These are phyloP conservation scores for Ectropis crepuscularia DNA, from an alignment of 2,888 invertebrate genomes.

Conservation along the genomic window DNA sequence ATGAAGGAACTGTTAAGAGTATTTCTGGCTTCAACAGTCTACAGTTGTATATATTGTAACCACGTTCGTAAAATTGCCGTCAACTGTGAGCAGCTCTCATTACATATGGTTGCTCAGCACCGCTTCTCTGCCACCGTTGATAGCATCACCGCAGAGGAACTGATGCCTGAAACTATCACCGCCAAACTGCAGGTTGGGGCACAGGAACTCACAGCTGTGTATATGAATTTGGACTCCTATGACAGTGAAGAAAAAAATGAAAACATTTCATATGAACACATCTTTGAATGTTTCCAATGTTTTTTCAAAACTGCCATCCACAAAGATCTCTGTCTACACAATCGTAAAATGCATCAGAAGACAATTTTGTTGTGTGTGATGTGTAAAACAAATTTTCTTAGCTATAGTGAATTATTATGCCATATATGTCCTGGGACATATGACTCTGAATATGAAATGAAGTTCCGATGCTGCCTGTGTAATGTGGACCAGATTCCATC, in stretches of 20 bases:
- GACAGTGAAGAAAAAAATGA: slow-evolving; percentile 86
- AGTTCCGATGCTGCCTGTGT: slow-evolving; percentile 93
- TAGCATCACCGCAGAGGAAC: slow-evolving; percentile 90
- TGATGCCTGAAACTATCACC: slow-evolving; percentile 89
- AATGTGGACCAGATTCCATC: slow-evolving; percentile 91
- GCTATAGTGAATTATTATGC: slow-evolving; percentile 94
- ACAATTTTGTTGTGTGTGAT: slow-evolving; percentile 92
- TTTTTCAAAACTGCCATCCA: slow-evolving; percentile 90
- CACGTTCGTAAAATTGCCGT: slow-evolving; percentile 94
- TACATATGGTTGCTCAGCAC: slow-evolving; percentile 92
- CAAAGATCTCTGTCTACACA: slow-evolving; percentile 94
- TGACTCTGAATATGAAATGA: slow-evolving; percentile 86
- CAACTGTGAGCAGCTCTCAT: slow-evolving; percentile 91
- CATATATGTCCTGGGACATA: slow-evolving; percentile 94
- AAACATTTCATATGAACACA: slow-evolving; percentile 85
- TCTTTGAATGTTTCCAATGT: slow-evolving; percentile 95
- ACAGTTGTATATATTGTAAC: slow-evolving; percentile 92
- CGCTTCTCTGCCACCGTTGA: slow-evolving; percentile 91
- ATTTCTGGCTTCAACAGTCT: slow-evolving; percentile 88
- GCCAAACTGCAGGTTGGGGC: slow-evolving; percentile 86
- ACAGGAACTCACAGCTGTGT: slow-evolving; percentile 85
- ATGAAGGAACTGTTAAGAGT: slow-evolving; percentile 89
- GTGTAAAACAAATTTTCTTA: slow-evolving; percentile 95
- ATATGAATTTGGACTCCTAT: slow-evolving; percentile 89
- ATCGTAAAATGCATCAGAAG: slow-evolving; percentile 94